phyloP scores from a whole-genome alignment of 2,888 invertebrate species.

The Andrena praecox region DNA sequence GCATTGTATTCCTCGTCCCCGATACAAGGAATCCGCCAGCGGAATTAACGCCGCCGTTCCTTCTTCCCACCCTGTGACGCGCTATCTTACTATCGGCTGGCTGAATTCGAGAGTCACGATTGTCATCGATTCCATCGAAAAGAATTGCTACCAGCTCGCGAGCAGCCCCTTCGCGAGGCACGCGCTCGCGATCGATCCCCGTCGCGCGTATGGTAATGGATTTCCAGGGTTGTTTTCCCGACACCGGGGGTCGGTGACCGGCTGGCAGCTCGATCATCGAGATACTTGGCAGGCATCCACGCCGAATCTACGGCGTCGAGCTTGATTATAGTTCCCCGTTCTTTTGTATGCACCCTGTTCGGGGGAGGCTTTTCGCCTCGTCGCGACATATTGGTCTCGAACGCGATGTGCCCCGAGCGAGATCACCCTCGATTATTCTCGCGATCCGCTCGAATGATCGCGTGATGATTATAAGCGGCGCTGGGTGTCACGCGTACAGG shows the following conservation, averaged over 20 bases:
- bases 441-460: slow-evolving; percentile 34
- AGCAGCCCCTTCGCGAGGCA: background rate
- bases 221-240: slow-evolving; percentile 36
- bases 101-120: too few species aligned
- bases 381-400: background rate
- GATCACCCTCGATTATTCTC: slow-evolving; percentile 8
- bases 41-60: background rate
- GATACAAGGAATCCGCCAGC: background rate
- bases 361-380: background rate
- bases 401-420: slow-evolving; percentile 7
- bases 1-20: background rate
- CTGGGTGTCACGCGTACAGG: slow-evolving; percentile 28
- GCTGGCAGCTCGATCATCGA: slow-evolving; percentile 45
- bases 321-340: slow-evolving; percentile 16
- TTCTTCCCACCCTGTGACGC: background rate
- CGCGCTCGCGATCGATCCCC: slow-evolving; percentile 1
- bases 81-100: too few species aligned
- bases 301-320: slow-evolving; percentile 23
- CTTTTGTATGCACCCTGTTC: background rate
- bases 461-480: slow-evolving; percentile 30
- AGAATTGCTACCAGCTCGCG: background rate
- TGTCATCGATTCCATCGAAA: background rate
- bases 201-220: slow-evolving; percentile 1
- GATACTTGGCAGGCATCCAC: slow-evolving; percentile 56
- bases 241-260: slow-evolving; percentile 48